Evolutionary conservation across 2,888 invertebrate species (phyloP).

Genomic region (Steinernema carpocapsae): DNA sequence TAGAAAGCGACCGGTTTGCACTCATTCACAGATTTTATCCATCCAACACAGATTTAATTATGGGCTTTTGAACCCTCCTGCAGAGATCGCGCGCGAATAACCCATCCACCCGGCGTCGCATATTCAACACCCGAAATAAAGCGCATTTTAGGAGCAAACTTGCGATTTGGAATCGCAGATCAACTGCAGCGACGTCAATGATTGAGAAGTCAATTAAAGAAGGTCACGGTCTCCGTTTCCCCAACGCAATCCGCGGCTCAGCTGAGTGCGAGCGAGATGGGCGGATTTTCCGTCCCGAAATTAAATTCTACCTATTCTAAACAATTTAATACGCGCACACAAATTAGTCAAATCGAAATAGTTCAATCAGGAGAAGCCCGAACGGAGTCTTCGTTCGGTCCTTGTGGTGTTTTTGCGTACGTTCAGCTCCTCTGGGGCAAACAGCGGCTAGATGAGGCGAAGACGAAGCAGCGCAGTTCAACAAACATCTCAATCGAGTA

Average conservation of each 20-base stretch:
- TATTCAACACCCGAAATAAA: conserved; percentile 4
- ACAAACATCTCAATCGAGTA: conserved; percentile 21
- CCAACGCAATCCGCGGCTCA: conserved; percentile 5
- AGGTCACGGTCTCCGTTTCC: conserved; percentile 33
- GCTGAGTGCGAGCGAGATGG: neutral
- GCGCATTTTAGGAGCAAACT: conserved; percentile 15
- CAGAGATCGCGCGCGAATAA: neutral
- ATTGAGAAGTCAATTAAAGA: conserved; percentile 31
- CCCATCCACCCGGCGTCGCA: neutral
- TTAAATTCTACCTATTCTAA: neutral
- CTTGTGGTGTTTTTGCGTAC: too few relatives aligned
- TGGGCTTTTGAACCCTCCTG: conserved; percentile 11
- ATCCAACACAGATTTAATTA: conserved; percentile 7
- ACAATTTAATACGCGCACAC: neutral
- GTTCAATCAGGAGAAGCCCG: too few relatives aligned
- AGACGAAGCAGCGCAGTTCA: conserved; percentile 4
- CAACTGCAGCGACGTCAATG: neutral
- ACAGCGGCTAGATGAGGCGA: neutral
- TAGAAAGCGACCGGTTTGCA: neutral
- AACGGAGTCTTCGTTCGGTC: too few relatives aligned
- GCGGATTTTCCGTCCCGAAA: neutral
- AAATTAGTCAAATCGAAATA: neutral
- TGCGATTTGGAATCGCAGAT: conserved; percentile 5
- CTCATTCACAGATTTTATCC: neutral
- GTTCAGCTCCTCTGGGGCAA: too few relatives aligned